Evolutionary conservation across 2,113 vertebrate species (phyloP).

Genomic region (Sinosuthora webbiana): DNA sequence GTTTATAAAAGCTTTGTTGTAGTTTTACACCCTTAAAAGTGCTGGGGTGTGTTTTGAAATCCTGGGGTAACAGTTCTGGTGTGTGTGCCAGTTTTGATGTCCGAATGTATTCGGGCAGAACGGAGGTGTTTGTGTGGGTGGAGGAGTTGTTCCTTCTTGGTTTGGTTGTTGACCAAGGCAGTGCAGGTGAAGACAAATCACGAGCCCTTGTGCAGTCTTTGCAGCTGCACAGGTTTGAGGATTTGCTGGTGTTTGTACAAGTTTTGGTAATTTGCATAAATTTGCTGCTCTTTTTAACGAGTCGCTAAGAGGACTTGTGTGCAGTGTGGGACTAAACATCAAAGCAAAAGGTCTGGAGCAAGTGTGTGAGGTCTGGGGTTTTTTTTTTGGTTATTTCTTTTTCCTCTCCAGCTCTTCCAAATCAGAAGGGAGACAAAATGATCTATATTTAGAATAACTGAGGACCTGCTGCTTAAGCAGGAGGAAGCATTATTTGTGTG

Average conservation of each 20-base stretch:
- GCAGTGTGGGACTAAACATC: background rate
- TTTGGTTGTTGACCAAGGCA: background rate
- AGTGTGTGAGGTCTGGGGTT: background rate
- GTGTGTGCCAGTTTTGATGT: background rate
- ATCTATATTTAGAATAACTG: conserved; percentile 58
- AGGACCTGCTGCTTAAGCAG: conserved; percentile 26
- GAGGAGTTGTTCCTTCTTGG: background rate
- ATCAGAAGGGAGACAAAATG: conserved; percentile 9
- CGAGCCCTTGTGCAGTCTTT: background rate
- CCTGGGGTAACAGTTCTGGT: background rate
- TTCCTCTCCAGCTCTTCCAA: background rate
- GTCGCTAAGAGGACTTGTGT: background rate
- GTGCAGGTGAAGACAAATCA: background rate
- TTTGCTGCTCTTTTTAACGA: background rate
- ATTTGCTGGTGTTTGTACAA: conserved; percentile 2
- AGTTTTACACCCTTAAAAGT: background rate
- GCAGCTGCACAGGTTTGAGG: background rate
- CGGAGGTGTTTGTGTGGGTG: background rate
- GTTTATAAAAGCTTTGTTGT: background rate
- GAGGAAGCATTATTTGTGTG: conserved; percentile 49
- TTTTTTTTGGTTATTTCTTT: background rate
- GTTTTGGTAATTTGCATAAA: conserved; percentile 28
- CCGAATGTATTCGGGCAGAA: background rate
- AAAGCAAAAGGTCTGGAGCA: background rate
- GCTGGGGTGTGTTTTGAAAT: background rate